Percentiles rank a stretch among this genome's conserved stretches.
These are phyloP conservation scores for Psittacara wagleri DNA, from an alignment of 2,113 vertebrate genomes.

Conservation along the genomic window DNA sequence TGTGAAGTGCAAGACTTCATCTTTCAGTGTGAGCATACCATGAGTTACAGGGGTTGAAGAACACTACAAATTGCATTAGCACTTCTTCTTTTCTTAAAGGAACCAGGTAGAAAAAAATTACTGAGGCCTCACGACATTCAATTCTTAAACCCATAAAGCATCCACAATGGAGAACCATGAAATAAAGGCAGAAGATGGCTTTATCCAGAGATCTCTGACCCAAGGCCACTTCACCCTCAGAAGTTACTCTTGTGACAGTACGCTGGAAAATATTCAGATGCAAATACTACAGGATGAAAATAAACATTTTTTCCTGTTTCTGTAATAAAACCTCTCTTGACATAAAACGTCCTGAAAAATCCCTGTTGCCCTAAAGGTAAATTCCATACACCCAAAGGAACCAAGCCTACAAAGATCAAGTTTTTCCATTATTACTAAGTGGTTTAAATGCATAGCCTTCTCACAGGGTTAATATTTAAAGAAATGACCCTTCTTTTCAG, in stretches of 20 bases:
- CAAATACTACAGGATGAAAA: neutral
- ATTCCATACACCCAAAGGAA: neutral
- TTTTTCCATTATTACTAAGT: neutral
- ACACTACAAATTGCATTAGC: neutral
- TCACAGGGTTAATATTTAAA: neutral
- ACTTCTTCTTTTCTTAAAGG: neutral
- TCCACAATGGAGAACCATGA: rapidly evolving
- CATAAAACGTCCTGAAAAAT: neutral
- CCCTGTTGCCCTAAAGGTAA: neutral
- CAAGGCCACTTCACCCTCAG: neutral
- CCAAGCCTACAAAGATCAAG: neutral
- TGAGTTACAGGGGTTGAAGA: rapidly evolving
- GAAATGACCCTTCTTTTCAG: neutral
- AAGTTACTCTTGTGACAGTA: neutral
- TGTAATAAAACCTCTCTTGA: neutral
- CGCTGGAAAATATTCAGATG: neutral
- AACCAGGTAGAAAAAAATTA: neutral
- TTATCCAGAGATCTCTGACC: neutral
- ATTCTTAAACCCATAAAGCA: neutral
- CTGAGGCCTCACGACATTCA: neutral
- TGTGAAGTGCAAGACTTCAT: rapidly evolving
- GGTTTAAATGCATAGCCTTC: neutral
- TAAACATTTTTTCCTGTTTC: neutral
- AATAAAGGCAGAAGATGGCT: neutral
- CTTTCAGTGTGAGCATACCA: neutral